Evolutionary conservation across 2,113 vertebrate genomes (phyloP), one percentile per base, ranked within the genome.

Genomic region (Muntiacus reevesi): DNA sequence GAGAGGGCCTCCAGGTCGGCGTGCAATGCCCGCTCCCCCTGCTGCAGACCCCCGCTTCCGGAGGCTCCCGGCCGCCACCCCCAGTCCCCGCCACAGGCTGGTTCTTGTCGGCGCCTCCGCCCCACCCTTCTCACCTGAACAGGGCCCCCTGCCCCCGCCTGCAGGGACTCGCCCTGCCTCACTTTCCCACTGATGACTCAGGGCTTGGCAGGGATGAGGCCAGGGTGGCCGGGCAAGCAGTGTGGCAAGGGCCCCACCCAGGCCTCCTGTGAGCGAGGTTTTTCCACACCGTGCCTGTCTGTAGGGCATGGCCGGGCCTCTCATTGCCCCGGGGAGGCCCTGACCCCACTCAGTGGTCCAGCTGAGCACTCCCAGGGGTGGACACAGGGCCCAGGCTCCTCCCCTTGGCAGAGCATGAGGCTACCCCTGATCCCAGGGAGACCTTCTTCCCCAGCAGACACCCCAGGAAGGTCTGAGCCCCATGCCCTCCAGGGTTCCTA

Each of bases 111-210:
- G 79, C 87, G 54, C 74, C 87, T 87, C 40, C 30, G 11, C 64
- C 64, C 64, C 30, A 71, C 54, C 57, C 87, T 40, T 50, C 92
- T 86, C 52, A 16, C 90, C 87, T 6, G 79, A 67, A 40, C 82
- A 89, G 83, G 43, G 2, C 0, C 3, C 94, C 92, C 96, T 95
- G 64, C 95, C 83, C 59, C 76, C 2, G 0, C 93, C 91, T 95
- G 96, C 98, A 43, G 45, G 85, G 95, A 97, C 98, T 95, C 94
- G 93, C 95, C 94, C 92, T 7, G 59, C 52, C 96, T 96, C 97
- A 89, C 91, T 95, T 97, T 96, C 97, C 97, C 96, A 93, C 62
- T 17, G 19, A 74, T 98, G 98, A 98, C 97, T 98, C 98, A 98
- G 5, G 11, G 12, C 28, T 19, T 3, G 9, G 84, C 33, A 23